Conservation (phyloP, 2,113 vertebrate species). For the Upupa epops region DNA sequence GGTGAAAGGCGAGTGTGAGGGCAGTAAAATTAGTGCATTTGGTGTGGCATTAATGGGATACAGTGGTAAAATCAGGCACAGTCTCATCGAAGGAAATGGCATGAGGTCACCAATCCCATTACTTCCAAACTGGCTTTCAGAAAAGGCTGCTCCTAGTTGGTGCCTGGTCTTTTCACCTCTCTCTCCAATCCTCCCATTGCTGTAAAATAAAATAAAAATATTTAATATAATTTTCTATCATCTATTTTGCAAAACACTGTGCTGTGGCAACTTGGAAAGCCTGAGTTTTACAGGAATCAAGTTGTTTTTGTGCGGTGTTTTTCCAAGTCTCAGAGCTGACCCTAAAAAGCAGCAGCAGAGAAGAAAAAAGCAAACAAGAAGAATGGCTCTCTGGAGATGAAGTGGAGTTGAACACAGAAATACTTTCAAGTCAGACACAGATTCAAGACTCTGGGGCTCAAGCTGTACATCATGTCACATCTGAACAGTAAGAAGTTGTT, state of each 20-base stretch:
- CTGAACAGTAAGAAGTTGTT: neutral
- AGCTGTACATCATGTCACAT: neutral
- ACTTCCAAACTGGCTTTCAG: neutral
- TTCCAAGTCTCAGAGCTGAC: neutral
- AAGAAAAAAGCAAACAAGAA: neutral
- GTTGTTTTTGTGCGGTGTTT: neutral
- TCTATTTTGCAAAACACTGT: neutral
- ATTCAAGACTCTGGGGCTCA: neutral
- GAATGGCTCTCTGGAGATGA: neutral
- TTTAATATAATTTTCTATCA: neutral
- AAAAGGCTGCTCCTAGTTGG: neutral
- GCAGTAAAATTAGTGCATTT: conserved; percentile 7
- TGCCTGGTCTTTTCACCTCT: neutral
- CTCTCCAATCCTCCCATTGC: neutral
- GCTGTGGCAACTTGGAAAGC: neutral
- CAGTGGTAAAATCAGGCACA: neutral
- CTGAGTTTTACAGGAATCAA: neutral
- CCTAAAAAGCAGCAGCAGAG: neutral
- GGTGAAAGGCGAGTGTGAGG: conserved; percentile 24
- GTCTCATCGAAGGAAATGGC: neutral
- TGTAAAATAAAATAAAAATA: neutral
- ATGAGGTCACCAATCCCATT: neutral
- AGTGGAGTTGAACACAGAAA: neutral
- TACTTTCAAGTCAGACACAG: neutral
- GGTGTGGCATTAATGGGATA: neutral